Evolutionary conservation across 2,888 invertebrate genomes (phyloP), one percentile per base, ranked within the genome.

Genomic region (Carabus problematicus): DNA sequence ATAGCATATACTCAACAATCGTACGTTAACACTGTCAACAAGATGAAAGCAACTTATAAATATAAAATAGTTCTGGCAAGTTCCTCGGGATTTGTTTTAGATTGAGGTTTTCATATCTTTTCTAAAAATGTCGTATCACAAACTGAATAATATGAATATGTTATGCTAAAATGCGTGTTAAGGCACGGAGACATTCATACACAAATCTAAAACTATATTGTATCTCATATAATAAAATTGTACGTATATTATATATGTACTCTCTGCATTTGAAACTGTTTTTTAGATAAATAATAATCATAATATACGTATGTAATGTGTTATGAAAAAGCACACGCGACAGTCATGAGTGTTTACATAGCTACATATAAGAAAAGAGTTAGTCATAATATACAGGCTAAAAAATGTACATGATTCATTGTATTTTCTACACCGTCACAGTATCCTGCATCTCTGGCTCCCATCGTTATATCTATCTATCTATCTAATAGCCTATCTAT

Each of bases 121-220:
- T 54, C 16, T 58, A 64, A 29, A 45, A 12, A 39, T 7, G 49
- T 56, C 39, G 58, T 58, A 66, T 66, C 58, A 66, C 66, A 66
- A 66, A 64, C 64, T 56, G 64, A 64, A 29, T 29, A 56, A 43
- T 39, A 29, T 45, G 52, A 29, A 43, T 55, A 64, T 29, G 55
- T 59, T 43, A 66, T 63, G 54, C 39, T 52, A 66, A 56, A 66
- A 66, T 66, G 52, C 52, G 52, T 66, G 66, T 66, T 66, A 66
- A 66, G 66, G 66, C 66, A 66, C 66, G 49, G 56, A 45, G 29
- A 66, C 66, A 66, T 66, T 58, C 66, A 66, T 66, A 59, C 66
- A 58, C 47, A 66, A 66, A 42, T 56, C 52, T 16, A 52, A 16
- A 14, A 6, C 9, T 16, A 52, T 52, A 11, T 42, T 14, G 7